phyloP scores from a whole-genome alignment of 1,140 invertebrate genomes.

The Penaeus japonicus region DNA sequence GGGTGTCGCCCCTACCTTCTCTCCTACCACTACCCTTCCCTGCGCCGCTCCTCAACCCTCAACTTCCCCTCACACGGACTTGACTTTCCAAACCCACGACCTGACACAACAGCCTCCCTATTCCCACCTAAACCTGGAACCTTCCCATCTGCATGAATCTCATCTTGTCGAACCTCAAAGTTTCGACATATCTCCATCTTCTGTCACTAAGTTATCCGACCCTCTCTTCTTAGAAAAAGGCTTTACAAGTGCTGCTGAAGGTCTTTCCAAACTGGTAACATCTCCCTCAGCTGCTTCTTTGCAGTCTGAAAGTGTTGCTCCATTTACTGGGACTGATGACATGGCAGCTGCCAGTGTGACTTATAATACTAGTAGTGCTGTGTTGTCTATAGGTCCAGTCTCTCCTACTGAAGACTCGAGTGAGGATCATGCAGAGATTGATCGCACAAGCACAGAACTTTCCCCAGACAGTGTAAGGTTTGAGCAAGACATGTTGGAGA shows the following conservation, averaged over 20 bases:
- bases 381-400: conserved; percentile 38
- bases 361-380: conserved; percentile 41
- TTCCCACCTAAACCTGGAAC: conserved; percentile 25
- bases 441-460: conserved; percentile 57
- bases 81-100: conserved; percentile 9
- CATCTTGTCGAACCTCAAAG: conserved; percentile 34
- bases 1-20: conserved; percentile 42
- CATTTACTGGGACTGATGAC: conserved; percentile 37
- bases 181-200: conserved; percentile 47
- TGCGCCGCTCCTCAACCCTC: neutral
- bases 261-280: conserved; percentile 31
- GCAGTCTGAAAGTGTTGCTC: conserved; percentile 43
- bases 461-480: conserved; percentile 59
- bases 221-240: conserved; percentile 35
- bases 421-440: conserved; percentile 58
- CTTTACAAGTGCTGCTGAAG: conserved; percentile 33
- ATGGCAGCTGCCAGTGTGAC: conserved; percentile 39
- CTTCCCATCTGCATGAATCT: conserved; percentile 43
- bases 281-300: conserved; percentile 45
- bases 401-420: conserved; percentile 58
- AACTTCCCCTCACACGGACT: conserved; percentile 16
- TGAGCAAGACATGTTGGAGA: conserved; percentile 61
- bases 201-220: conserved; percentile 50
- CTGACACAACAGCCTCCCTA: conserved; percentile 11
- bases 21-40: conserved; percentile 31